Percentiles rank a stretch among this genome's conserved stretches.
Evolutionary conservation across 1,140 invertebrate genomes (phyloP).

Genomic region (Delia radicum): DNA sequence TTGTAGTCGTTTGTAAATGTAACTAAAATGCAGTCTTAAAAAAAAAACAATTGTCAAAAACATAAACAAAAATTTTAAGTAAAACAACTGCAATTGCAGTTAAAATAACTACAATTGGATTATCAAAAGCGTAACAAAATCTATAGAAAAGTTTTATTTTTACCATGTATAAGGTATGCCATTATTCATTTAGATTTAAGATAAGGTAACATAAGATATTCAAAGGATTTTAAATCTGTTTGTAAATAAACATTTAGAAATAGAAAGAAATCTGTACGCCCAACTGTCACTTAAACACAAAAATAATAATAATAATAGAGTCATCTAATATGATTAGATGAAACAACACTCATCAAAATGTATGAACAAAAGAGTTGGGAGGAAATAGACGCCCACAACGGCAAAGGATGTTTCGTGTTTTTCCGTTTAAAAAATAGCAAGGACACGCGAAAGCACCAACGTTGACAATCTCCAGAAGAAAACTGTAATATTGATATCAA

Average conservation of each 20-base stretch:
- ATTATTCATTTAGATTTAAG: background rate
- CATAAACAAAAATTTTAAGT: too few species aligned
- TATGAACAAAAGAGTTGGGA: constrained; percentile 28
- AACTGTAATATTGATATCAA: background rate
- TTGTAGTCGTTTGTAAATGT: too few species aligned
- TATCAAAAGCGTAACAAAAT: too few species aligned
- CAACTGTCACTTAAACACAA: background rate
- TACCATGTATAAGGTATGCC: background rate
- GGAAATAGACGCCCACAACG: constrained; percentile 29
- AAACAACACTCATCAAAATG: constrained; percentile 18
- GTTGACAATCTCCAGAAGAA: background rate
- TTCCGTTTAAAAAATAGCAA: background rate
- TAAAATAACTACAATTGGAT: too few species aligned
- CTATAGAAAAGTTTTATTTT: too few species aligned
- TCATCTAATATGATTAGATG: constrained; percentile 13
- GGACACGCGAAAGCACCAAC: background rate
- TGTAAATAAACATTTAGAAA: background rate
- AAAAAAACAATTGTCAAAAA: too few species aligned
- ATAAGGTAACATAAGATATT: background rate
- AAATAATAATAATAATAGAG: constrained; percentile 3
- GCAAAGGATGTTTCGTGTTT: background rate
- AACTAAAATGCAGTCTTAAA: too few species aligned
- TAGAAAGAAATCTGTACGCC: background rate
- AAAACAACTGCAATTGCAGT: too few species aligned
- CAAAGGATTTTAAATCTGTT: background rate